phyloP scores from a whole-genome alignment of 2,797 vertebrate species.

The Darevskia mixta region DNA sequence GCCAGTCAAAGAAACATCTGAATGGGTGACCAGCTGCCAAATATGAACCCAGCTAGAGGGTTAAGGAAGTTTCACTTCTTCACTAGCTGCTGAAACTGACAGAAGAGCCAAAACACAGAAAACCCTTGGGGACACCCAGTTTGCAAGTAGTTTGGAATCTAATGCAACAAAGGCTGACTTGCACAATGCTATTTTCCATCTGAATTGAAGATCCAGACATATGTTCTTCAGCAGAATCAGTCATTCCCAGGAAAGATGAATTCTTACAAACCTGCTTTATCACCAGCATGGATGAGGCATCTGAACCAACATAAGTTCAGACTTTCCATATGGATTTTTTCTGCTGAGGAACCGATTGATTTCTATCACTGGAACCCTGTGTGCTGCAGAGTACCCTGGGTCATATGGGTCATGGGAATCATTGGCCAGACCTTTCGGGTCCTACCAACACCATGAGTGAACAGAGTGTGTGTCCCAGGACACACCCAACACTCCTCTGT shows the following conservation, averaged over 20 bases:
- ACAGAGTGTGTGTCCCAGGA: neutral
- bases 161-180: neutral
- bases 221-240: conserved; percentile 7
- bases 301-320: neutral
- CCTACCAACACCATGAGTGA: neutral
- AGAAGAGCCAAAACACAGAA: neutral
- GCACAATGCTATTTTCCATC: neutral
- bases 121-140: neutral
- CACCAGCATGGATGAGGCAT: neutral
- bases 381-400: neutral
- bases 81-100: neutral
- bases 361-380: neutral
- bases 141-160: neutral
- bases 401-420: neutral
- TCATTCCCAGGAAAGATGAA: neutral
- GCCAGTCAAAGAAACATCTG: neutral
- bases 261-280: conserved; percentile 13
- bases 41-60: neutral
- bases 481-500: neutral
- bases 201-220: neutral
- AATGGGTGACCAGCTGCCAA: neutral
- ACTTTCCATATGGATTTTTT: neutral
- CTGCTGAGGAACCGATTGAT: neutral
- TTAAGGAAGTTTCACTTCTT: conserved; percentile 13
- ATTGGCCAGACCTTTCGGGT: neutral